Base-by-base conservation (phyloP, 2,888 invertebrate genomes). In the Dryadula phaetusa region DNA sequence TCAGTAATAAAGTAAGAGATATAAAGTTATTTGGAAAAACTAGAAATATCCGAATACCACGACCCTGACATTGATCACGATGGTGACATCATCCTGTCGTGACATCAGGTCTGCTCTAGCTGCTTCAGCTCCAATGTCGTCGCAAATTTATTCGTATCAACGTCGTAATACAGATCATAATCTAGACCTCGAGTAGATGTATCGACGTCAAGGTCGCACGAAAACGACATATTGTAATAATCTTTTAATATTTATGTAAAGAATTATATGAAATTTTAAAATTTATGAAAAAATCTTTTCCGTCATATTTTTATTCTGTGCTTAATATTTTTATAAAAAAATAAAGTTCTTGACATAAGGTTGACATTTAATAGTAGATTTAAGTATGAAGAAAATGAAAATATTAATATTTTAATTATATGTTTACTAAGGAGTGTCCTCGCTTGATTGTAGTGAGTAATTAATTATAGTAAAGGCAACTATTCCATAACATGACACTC, bases 61-160 rank as follows among this genome's bases (percentile, higher is more conserved):
- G 75, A 63, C 78, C 76, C 53, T 79, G 79, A 79, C 77, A 78
- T 77, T 78, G 77, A 73, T 74, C 68, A 70, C 70, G 67, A 69
- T 64, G 64, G 74, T 75, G 77, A 77, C 75, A 75, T 76, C 74
- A 75, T 69, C 74, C 62, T 75, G 69, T 69, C 75, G 73, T 74
- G 73, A 73, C 70, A 71, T 72, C 73, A 79, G 75, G 77, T 74
- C 69, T 67, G 40, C 44, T 58, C 68, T 70, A 72, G 67, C 68
- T 69, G 70, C 71, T 71, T 72, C 53, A 73, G 66, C 42, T 66
- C 69, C 68, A 71, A 67, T 70, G 68, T 70, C 70, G 72, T 70
- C 66, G 70, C 62, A 64, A 70, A 69, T 71, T 70, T 69, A 72
- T 73, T 71, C 67, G 62, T 73, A 74, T 72, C 71, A 72, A 64